Evolutionary conservation across 1,140 invertebrate species (phyloP).

Genomic region (Wasmannia auropunctata): DNA sequence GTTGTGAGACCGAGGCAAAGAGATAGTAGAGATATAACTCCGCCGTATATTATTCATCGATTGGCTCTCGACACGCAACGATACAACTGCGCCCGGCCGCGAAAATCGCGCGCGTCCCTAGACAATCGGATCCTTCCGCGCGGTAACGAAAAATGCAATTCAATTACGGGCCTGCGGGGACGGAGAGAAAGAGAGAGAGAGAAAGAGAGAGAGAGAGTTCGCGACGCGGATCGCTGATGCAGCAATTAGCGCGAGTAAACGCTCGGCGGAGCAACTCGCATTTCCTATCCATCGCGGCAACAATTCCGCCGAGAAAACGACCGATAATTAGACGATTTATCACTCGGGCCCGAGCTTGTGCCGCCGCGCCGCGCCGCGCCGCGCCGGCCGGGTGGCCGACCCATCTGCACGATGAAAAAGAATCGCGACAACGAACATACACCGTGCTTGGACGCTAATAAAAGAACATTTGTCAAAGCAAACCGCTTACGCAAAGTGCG

Average conservation of each 20-base stretch:
- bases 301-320: slow-evolving; percentile 57
- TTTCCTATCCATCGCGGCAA: slow-evolving; percentile 58
- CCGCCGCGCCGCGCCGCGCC: neutral
- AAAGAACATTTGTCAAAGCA: slow-evolving; percentile 50
- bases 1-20: neutral
- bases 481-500: neutral
- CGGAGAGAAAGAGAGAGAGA: slow-evolving; percentile 23
- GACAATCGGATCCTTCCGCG: slow-evolving; percentile 32
- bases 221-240: slow-evolving; percentile 34
- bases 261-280: slow-evolving; percentile 43
- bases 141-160: slow-evolving; percentile 55
- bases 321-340: slow-evolving; percentile 66
- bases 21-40: neutral
- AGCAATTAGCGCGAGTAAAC: slow-evolving; percentile 54
- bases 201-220: slow-evolving; percentile 6
- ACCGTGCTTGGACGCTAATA: slow-evolving; percentile 17
- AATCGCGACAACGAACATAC: slow-evolving; percentile 24
- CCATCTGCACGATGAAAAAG: slow-evolving; percentile 25
- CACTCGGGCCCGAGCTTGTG: slow-evolving; percentile 33
- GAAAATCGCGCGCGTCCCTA: slow-evolving; percentile 24
- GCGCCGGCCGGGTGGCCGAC: neutral
- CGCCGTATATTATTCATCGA: slow-evolving; percentile 37
- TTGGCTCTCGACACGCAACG: slow-evolving; percentile 10
- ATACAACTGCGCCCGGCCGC: slow-evolving; percentile 10
- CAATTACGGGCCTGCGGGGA: slow-evolving; percentile 45